Base-by-base conservation (phyloP, 2,113 vertebrate species). In the Tautogolabrus adspersus region DNA sequence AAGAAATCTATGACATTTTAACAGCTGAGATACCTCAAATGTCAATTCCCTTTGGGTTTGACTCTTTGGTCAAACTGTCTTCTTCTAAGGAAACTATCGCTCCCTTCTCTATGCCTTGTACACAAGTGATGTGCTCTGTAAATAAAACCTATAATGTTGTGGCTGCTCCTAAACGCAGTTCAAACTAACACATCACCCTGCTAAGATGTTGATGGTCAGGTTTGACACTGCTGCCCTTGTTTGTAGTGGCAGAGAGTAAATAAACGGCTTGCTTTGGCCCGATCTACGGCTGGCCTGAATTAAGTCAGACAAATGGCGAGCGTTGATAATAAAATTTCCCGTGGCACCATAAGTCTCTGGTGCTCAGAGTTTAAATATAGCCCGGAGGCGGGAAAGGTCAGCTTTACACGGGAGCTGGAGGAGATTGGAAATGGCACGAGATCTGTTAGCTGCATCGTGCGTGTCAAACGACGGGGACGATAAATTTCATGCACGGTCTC, bases 351-450 rank as follows among this genome's bases (percentile, higher is more conserved):
- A 87, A 87, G 80, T 90, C 88, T 91, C 87, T 30, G 64, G 81
- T 73, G 85, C 85, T 83, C 81, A 26, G 63, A 55, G 84, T 90
- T 92, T 90, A 93, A 93, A 94, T 92, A 91, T 91, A 93, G 90
- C 84, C 89, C 6, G 5, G 26, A 91, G 84, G 83, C 72, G 86
- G 78, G 72, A 94, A 92, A 93, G 91, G 89, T 91, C 87, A 90
- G 83, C 72, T 72, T 87, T 88, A 66, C 77, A 82, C 57, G 10
- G 72, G 71, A 81, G 85, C 72, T 0, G 1, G 73, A 85, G 81
- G 77, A 87, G 81, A 85, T 61, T 71, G 84, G 82, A 84, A 82
- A 89, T 83, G 81, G 85, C 82, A 89, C 47, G 63, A 75, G 79
- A 90, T 90, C 83, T 83, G 79, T 86, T 88, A 87, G 83, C 79